Evolutionary conservation across 2,797 vertebrate genomes (phyloP), one percentile per base, ranked within the genome.

Genomic region (Cephalopachus bancanus): DNA sequence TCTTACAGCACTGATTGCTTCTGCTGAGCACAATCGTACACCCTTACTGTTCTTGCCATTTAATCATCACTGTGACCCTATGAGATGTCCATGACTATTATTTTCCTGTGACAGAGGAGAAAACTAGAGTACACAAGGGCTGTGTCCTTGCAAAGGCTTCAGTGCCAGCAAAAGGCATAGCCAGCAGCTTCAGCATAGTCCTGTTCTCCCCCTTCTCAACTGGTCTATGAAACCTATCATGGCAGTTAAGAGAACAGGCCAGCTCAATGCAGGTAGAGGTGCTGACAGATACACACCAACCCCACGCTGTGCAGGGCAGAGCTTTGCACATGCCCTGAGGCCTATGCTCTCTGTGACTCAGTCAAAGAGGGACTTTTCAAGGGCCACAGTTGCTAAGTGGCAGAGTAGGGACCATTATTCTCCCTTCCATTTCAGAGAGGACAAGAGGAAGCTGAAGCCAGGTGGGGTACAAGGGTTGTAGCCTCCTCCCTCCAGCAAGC

Each of bases 71-170:
- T 14, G 3, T 20, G 7, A 30, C 11, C 6, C 71, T 30, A 0
- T 30, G 60, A 28, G 33, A 5, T 10, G 10, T 4, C 24, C 10
- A 3, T 51, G 44, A 26, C 1, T 14, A 1, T 59, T 1, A 20
- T 24, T 78, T 1, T 11, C 12, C 2, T 4, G 17, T 55, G 28
- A 4, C 37, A 69, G 22, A 81, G 44, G 12, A 64, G 49, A 20
- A 26, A 85, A 17, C 10, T 10, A 24, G 62, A 30, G 37, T 12
- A 8, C 10, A 17, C 1, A 22, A 5, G 22, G 17, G 2, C 9
- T 37, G n/a, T 60, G 62, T 59, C 8, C 22, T 69, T 17, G 53
- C 12, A 22, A 3, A 6, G 6, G 30, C 79, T 28, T 57, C 2
- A 8, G 30, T n/a, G 26, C 33, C 12, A 16, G 5, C 10, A 5